Conservation (phyloP, 2,113 vertebrate species). For the Peromyscus californicus region DNA sequence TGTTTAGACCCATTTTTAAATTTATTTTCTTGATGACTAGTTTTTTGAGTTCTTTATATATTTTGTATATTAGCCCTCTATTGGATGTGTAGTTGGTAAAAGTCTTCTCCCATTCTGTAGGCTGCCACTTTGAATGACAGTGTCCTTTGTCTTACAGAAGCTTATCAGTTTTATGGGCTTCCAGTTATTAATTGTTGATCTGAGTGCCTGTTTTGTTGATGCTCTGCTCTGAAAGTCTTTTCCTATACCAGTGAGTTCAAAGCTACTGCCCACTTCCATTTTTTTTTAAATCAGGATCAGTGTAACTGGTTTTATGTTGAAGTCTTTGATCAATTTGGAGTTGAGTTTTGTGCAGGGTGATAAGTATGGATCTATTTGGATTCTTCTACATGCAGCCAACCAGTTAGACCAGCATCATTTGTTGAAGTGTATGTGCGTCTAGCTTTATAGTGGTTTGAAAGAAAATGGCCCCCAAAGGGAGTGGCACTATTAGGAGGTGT, state of each 20-base stretch:
- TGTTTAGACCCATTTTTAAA: neutral
- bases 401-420: neutral
- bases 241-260: neutral
- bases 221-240: neutral
- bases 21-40: neutral
- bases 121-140: too few species aligned
- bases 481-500: neutral
- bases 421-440: neutral
- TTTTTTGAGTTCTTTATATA: neutral
- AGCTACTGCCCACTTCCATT: neutral
- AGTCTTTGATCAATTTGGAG: neutral
- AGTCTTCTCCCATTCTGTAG: neutral
- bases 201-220: neutral
- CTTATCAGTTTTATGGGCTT: neutral
- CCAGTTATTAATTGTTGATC: neutral
- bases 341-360: neutral
- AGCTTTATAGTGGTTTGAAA: neutral
- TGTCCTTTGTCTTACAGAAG: neutral
- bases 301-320: neutral
- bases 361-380: neutral
- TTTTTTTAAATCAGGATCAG: neutral
- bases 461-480: neutral
- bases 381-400: neutral
- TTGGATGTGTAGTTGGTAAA: neutral
- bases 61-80: neutral